Conservation (phyloP, 2,888 invertebrate species). For the Brachycybe producta region DNA sequence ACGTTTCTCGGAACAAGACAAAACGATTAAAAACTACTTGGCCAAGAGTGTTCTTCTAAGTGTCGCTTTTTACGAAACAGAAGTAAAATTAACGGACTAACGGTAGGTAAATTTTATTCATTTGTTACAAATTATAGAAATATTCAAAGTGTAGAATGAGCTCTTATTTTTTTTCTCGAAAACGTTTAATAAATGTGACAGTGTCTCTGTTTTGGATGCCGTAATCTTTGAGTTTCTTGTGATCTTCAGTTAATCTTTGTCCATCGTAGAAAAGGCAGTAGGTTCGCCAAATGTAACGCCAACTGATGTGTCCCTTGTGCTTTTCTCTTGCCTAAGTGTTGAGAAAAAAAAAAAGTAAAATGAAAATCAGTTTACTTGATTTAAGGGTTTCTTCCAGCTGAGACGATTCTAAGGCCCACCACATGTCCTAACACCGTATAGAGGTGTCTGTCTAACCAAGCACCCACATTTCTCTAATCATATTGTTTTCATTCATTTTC, state of each 20-base stretch:
- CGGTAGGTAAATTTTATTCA: not conserved
- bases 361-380: too few relatives aligned
- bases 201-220: conserved; percentile 58
- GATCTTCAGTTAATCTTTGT: conserved; percentile 48
- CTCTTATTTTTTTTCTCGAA: conserved; percentile 35
- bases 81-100: not conserved
- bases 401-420: too few relatives aligned
- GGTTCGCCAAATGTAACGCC: conserved; percentile 51
- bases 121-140: not conserved
- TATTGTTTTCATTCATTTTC: too few relatives aligned
- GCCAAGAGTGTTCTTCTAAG: too few relatives aligned
- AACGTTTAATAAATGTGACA: conserved; percentile 54
- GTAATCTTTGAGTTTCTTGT: conserved; percentile 49
- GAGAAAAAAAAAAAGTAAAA: too few relatives aligned
- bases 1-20: too few relatives aligned
- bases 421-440: too few relatives aligned
- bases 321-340: not conserved
- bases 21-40: too few relatives aligned
- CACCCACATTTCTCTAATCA: too few relatives aligned
- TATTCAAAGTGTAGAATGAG: not conserved
- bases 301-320: conserved; percentile 40
- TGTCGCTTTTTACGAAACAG: too few relatives aligned
- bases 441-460: too few relatives aligned
- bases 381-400: too few relatives aligned
- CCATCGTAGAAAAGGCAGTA: conserved; percentile 50